Base-by-base conservation (phyloP, 1,140 invertebrate species). In the Babylonia areolata region DNA sequence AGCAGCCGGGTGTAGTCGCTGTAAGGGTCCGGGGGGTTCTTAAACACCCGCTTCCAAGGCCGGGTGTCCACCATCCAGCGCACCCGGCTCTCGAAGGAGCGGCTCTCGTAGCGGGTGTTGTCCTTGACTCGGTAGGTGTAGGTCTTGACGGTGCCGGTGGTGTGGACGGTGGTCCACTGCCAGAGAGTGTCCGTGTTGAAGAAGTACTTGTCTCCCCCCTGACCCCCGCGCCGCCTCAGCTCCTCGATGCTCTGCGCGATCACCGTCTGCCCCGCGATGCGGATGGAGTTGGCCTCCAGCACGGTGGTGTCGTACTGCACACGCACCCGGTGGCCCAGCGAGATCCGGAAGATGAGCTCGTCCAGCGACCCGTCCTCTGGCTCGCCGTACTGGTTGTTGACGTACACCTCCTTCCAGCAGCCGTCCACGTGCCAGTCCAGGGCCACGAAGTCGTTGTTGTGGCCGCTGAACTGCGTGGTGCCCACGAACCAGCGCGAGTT, bases 371-470 rank as follows among this genome's bases (percentile, higher is more conserved):
- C 86, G 2, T 37, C 17, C 35, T 51, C 20, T 1, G 69, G 9
- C 3, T 54, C 39, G 11, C 86, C 86, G 64, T 85, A 71, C 23
- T 42, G 54, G 83, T 87, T 77, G 42, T 87, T 83, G 35, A 46
- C 83, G 64, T 85, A 87, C 51, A 87, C 86, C 17, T 80, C 46
- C 15, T 54, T 31, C 86, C 86, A 87, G 75, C 86, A 87, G 28
- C 35, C 23, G 78, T 87, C 86, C 33, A 79, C 82, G 81, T 81
- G 84, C 86, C 86, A 87, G 75, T 87, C 82, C 23, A 87, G 35
- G 20, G 86, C 86, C 77, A 87, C 86, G 73, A 39, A 87, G 83
- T 87, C 86, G 86, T 87, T 87, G 78, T 83, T 87, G 83, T 87
- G 86, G 23, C 79, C 84, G 77, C 84, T n/a, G 39, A 42, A 35